These are phyloP conservation scores for Coendou prehensilis DNA, from an alignment of 2,797 vertebrate genomes.

Conservation along the genomic window DNA sequence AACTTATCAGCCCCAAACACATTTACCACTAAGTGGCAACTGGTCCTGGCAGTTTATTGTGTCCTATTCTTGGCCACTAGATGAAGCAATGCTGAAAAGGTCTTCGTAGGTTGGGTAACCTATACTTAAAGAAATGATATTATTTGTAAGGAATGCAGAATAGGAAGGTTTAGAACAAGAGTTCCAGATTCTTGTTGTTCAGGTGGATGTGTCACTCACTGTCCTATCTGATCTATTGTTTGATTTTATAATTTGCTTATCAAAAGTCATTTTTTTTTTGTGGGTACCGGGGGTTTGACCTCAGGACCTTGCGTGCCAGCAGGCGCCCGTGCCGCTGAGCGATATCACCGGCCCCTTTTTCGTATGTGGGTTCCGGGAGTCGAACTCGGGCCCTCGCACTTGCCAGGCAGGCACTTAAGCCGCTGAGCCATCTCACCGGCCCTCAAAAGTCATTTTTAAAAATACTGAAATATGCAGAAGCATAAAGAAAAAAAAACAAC, in stretches of 20 bases:
- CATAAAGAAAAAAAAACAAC: background rate
- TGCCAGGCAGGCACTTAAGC: too few species aligned
- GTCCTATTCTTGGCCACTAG: background rate
- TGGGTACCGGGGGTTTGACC: too few species aligned
- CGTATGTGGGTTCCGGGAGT: too few species aligned
- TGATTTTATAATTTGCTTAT: background rate
- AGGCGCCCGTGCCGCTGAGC: too few species aligned
- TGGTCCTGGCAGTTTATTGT: background rate
- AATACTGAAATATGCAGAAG: background rate
- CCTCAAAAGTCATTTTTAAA: slow-evolving; percentile 26
- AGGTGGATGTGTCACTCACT: background rate
- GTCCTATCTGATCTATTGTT: background rate
- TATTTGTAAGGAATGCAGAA: background rate
- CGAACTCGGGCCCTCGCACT: too few species aligned
- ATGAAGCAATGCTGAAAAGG: background rate
- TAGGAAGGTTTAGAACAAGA: background rate
- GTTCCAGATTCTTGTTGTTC: background rate
- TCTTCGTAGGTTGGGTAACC: background rate
- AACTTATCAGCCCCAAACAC: slow-evolving; percentile 43
- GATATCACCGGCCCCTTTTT: too few species aligned
- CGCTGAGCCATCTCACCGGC: too few species aligned
- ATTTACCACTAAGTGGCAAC: background rate
- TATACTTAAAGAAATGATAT: background rate
- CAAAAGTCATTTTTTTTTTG: slow-evolving; percentile 3
- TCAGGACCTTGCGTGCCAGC: too few species aligned